A percentile compares a stretch with the other conserved stretches of the same genome.
These are phyloP conservation scores for Cantharis rufa DNA, from an alignment of 2,888 invertebrate genomes.

Conservation along the genomic window DNA sequence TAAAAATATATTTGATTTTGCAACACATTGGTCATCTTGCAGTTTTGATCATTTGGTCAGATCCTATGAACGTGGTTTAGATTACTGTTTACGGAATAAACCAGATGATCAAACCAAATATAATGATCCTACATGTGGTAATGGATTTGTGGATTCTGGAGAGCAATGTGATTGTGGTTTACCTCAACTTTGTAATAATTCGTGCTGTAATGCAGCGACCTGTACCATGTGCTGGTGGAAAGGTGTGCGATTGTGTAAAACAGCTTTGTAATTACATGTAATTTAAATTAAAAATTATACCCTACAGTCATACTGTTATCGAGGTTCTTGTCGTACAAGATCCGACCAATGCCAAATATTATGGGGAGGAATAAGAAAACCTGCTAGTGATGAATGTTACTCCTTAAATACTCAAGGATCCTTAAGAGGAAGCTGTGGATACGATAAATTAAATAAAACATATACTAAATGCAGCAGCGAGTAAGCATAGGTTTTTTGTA, in stretches of 20 bases:
- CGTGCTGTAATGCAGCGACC: too few relatives aligned
- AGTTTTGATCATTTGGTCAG: slow-evolving; percentile 86
- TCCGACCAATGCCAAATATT: slow-evolving; percentile 89
- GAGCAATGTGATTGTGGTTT: slow-evolving; percentile 95
- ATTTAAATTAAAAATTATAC: too few relatives aligned
- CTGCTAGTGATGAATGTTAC: slow-evolving; percentile 84
- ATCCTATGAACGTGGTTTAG: slow-evolving; percentile 95
- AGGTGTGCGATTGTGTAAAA: slow-evolving; percentile 51
- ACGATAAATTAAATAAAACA: slow-evolving; percentile 72
- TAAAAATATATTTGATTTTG: slow-evolving; percentile 76
- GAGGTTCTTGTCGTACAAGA: slow-evolving; percentile 86
- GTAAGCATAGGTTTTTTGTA: slow-evolving; percentile 58
- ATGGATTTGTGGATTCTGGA: slow-evolving; percentile 94
- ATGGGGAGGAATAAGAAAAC: slow-evolving; percentile 91
- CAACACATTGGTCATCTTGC: slow-evolving; percentile 92
- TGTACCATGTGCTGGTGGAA: slow-evolving; percentile 75
- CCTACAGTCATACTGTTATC: slow-evolving; percentile 82
- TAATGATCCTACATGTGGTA: slow-evolving; percentile 89
- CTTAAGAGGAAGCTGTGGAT: slow-evolving; percentile 92
- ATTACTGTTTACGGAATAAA: slow-evolving; percentile 89
- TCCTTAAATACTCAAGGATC: slow-evolving; percentile 80
- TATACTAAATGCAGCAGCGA: slow-evolving; percentile 73
- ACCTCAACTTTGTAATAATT: slow-evolving; percentile 76
- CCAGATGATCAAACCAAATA: slow-evolving; percentile 70
- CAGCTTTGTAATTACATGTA: too few relatives aligned